Base-by-base conservation (phyloP, 2,113 vertebrate species). In the Istiophorus platypterus region DNA sequence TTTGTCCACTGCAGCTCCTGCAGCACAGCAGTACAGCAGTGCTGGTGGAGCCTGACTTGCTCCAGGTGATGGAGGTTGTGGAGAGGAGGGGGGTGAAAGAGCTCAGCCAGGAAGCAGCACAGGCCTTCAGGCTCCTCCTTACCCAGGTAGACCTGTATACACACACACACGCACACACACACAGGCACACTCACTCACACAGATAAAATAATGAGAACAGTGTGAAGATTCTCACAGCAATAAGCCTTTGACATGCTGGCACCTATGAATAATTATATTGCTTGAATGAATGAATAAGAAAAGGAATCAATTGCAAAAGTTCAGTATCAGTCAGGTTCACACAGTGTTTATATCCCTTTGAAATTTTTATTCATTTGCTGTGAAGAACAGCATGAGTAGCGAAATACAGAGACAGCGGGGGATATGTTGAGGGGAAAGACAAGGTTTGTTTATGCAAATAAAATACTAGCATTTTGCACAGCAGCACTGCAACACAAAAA, bases 121-220 rank as follows among this genome's bases (percentile, higher is more conserved):
- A 66, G 76, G 94, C 96, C 82, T 94, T 99, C 71, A 92, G 71
- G 70, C 84, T 84, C 66, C 96, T 99, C 51, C 91, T 99, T 54
- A 90, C 89, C 86, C 96, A 98, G 97, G 97, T 99, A 90, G 85
- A 67, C n/a, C 7, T 9, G 4, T 27, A 31, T 29, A 22, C 39
- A 20, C 56, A 42, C 14, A 56, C 31, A 34, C 47, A 27, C 45
- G 34, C 14, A 31, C 64, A 78, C 83, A 85, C 94, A 96, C 59
- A 49, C 68, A 75, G 31, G 3, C 34, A 20, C 49, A 8, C 73
- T 47, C 20, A 62, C 45, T 86, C 84, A 84, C 92, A 95, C 92
- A 70, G 1, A 41, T 57, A 10, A 64, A 58, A 10, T 70, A 22
- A 70, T 58, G 15, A 76, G 47, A 51, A 42, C 63, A 42, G 17